These are phyloP conservation scores for Orius laevigatus DNA, from an alignment of 1,140 invertebrate genomes.

Conservation along the genomic window DNA sequence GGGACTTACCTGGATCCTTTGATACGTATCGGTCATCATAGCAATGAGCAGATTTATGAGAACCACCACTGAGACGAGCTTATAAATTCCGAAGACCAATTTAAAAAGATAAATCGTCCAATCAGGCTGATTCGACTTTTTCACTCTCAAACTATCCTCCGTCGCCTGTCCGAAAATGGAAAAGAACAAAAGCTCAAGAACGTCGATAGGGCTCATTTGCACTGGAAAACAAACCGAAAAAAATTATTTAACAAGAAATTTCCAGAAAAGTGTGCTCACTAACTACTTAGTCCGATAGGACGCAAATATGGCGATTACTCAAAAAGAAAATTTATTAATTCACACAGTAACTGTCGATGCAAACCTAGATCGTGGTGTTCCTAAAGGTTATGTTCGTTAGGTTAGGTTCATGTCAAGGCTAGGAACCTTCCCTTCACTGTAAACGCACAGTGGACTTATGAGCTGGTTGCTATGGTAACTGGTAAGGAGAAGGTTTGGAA, in stretches of 20 bases:
- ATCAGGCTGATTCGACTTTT: slow-evolving; percentile 36
- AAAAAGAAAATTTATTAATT: too few species aligned
- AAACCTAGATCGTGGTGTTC: too few species aligned
- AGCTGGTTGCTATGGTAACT: too few species aligned
- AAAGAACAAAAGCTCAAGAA: slow-evolving; percentile 96
- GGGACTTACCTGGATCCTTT: slow-evolving; percentile 85
- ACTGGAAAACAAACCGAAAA: slow-evolving; percentile 58
- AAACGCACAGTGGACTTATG: too few species aligned
- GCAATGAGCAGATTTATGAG: slow-evolving; percentile 98
- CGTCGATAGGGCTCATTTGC: slow-evolving; percentile 69
- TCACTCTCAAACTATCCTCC: slow-evolving; percentile 54
- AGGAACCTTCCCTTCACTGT: too few species aligned
- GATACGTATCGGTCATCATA: slow-evolving; percentile 99
- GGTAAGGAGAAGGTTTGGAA: too few species aligned
- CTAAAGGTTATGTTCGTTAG: too few species aligned
- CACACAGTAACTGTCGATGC: too few species aligned
- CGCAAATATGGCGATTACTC: too few species aligned
- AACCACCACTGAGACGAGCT: slow-evolving; percentile 96
- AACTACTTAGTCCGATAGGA: too few species aligned
- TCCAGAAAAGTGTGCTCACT: too few species aligned
- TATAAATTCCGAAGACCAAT: slow-evolving; percentile 78
- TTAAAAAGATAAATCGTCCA: slow-evolving; percentile 70
- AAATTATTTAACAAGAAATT: background rate
- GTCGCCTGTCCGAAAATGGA: slow-evolving; percentile 95
- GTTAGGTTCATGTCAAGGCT: too few species aligned